A percentile compares a stretch with the other conserved stretches of the same genome.
These are phyloP conservation scores for Todiramphus saurophagus DNA, from an alignment of 2,113 vertebrate genomes.

Conservation along the genomic window DNA sequence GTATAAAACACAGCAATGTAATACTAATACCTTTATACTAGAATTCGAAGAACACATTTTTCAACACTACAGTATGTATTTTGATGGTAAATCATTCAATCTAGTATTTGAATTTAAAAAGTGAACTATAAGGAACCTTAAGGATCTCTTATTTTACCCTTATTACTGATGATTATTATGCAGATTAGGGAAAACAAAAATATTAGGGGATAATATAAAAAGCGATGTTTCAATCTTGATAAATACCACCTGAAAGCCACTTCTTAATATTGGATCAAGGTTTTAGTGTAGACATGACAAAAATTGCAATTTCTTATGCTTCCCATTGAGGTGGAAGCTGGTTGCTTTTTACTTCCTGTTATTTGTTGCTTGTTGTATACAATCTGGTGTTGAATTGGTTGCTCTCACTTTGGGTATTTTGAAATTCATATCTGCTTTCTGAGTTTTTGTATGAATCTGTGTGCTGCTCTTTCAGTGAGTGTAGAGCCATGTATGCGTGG, in stretches of 20 bases:
- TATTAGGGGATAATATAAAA: not conserved
- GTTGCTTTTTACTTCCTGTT: not conserved
- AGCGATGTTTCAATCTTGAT: not conserved
- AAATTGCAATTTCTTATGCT: not conserved
- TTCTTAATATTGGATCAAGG: not conserved
- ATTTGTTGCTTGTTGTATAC: not conserved
- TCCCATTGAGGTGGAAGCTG: not conserved
- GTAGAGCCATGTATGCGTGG: fast-evolving
- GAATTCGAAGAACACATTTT: not conserved
- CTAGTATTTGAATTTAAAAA: not conserved
- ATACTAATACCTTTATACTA: not conserved
- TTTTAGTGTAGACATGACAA: not conserved
- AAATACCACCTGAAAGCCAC: not conserved
- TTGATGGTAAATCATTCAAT: not conserved
- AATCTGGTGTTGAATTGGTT: not conserved
- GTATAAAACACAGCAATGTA: not conserved
- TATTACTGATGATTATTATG: not conserved
- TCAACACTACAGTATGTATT: not conserved
- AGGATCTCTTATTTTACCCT: not conserved
- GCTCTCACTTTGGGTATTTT: not conserved
- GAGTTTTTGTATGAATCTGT: not conserved
- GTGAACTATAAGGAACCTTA: not conserved
- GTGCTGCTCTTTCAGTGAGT: not conserved
- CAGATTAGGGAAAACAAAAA: not conserved
- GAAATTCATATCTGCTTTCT: not conserved